These are phyloP conservation scores for Megalops atlanticus DNA, from an alignment of 2,113 vertebrate species.

Conservation along the genomic window DNA sequence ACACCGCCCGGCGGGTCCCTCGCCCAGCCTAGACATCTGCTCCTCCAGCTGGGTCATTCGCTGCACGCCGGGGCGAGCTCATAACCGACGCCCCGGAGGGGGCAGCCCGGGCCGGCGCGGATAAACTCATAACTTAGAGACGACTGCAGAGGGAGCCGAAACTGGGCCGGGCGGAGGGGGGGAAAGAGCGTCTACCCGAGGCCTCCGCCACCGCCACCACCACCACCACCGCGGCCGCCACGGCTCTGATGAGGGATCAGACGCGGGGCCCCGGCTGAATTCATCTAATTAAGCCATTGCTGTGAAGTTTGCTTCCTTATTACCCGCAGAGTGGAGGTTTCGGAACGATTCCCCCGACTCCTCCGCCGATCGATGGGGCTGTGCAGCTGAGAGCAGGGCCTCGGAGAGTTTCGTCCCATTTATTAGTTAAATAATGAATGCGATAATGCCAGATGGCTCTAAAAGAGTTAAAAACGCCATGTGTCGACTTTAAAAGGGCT, in stretches of 20 bases:
- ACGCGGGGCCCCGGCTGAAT: neutral
- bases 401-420: conserved; percentile 4
- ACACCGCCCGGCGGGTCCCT: neutral
- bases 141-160: neutral
- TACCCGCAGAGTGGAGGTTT: neutral
- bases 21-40: neutral
- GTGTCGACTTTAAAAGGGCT: neutral
- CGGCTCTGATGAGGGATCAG: neutral
- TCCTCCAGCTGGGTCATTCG: neutral
- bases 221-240: no score
- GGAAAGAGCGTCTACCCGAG: neutral
- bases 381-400: neutral
- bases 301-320: neutral
- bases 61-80: neutral
- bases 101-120: neutral
- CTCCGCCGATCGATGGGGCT: neutral
- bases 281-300: neutral
- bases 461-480: conserved; percentile 16
- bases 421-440: neutral
- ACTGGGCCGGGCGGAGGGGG: neutral
- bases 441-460: neutral
- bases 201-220: neutral
- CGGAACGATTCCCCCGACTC: neutral
- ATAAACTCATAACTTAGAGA: neutral
- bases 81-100: no score